Evolutionary conservation across 1,140 invertebrate species (phyloP).

Genomic region (Penaeus chinensis): DNA sequence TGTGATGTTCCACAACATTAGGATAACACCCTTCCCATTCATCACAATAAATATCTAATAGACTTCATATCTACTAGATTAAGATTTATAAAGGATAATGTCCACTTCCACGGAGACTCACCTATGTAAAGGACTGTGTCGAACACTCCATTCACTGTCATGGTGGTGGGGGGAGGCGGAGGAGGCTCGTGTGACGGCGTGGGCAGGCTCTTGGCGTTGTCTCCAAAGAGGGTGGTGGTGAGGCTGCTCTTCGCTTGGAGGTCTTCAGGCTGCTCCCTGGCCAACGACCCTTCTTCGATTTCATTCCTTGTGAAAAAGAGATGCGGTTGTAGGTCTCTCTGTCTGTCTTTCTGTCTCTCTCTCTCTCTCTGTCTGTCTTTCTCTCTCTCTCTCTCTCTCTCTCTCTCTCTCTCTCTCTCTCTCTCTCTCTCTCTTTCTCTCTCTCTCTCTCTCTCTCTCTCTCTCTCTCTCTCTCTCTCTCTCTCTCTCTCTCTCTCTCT

Average conservation of each 20-base stretch:
- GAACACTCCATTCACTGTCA: constrained; percentile 51
- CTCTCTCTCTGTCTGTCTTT: too few relatives aligned
- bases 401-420: too few relatives aligned
- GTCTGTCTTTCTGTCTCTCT: too few relatives aligned
- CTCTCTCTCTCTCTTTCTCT: too few relatives aligned
- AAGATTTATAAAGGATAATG: not conserved
- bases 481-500: too few relatives aligned
- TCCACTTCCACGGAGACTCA: constrained; percentile 3
- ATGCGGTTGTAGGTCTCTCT: not conserved
- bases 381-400: too few relatives aligned
- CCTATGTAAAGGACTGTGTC: constrained; percentile 59
- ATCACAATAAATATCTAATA: too few relatives aligned
- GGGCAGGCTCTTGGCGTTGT: constrained; percentile 55
- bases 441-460: too few relatives aligned
- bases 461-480: too few relatives aligned
- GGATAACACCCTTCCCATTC: too few relatives aligned
- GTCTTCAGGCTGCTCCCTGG: constrained; percentile 24
- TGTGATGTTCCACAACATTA: too few relatives aligned
- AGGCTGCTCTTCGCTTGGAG: not conserved
- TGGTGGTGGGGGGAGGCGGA: constrained; percentile 52
- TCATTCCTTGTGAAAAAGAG: constrained; percentile 10
- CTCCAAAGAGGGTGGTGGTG: constrained; percentile 45
- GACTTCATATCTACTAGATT: too few relatives aligned
- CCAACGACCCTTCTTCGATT: constrained; percentile 8
- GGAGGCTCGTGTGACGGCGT: constrained; percentile 40